Base-by-base conservation (phyloP, 2,113 vertebrate species). In the Variabilichromis moorii region DNA sequence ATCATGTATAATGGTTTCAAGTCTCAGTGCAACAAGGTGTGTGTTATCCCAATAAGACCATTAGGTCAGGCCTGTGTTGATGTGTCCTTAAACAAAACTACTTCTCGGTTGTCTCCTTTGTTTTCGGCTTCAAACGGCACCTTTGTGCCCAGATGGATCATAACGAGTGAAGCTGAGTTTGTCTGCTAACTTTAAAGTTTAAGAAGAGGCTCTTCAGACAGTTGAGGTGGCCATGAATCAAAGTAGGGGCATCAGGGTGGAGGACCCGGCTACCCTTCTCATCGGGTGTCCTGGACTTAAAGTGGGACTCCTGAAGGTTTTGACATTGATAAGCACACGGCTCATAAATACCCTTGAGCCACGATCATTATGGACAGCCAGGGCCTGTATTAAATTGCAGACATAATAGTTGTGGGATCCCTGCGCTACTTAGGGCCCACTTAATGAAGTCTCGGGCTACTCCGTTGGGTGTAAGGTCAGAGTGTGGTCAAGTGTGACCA, bases 401-500 rank as follows among this genome's bases (percentile, higher is more conserved):
- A 40, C 84, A 86, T 95, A 90, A 93, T 91, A 84, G 88, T 80
- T 90, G 90, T 82, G 89, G 76, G 91, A 90, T 80, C 59, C 42
- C 59, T 16, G 45, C 8, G 9, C 85, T 76, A 86, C 90, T 95
- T 88, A 85, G 81, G 82, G 59, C 82, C 86, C 19, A 82, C 86
- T 91, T 91, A 47, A 89, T 86, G 84, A 92, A 93, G 90, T 87
- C 89, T 81, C 14, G 8, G 68, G 83, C 89, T 57, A 9, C 82
- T 87, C 80, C 37, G 78, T 81, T 59, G 90, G 87, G 76, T 42
- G 80, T 66, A 42, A 79, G 94, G 94, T 95, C 94, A 93, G 47
- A n/a, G 82, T 66, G 81, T 83, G 91, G 93, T 92, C 93, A 84
- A 89, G 92, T 94, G 93, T 95, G 94, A 95, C 94, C 88, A 57